A percentile compares a stretch with the other conserved stretches of the same genome.
phyloP scores from a whole-genome alignment of 2,888 invertebrate genomes.

The Cynaeus angustus region DNA sequence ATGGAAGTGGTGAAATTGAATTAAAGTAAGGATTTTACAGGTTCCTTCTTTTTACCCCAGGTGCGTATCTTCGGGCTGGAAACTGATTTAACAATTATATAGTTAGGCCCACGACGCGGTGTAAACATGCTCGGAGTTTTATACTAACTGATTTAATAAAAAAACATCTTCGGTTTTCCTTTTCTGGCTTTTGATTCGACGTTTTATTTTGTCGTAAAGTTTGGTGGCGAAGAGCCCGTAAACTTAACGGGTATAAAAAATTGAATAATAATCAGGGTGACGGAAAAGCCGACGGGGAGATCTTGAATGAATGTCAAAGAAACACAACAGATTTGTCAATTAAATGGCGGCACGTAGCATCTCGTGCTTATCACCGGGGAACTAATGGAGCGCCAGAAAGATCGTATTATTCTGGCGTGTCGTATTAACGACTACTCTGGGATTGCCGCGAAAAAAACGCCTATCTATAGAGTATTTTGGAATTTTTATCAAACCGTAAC shows the following conservation, averaged over 20 bases:
- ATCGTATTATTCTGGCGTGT: slow-evolving; percentile 18
- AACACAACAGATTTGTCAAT: slow-evolving; percentile 29
- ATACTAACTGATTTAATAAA: slow-evolving; percentile 1
- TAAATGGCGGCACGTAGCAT: slow-evolving; percentile 26
- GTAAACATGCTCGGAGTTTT: slow-evolving; percentile 23
- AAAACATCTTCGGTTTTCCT: slow-evolving; percentile 19
- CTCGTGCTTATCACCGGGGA: slow-evolving; percentile 18
- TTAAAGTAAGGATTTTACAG: slow-evolving; percentile 34
- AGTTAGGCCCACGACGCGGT: slow-evolving; percentile 25
- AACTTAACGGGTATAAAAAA: slow-evolving; percentile 25
- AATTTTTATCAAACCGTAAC: not conserved
- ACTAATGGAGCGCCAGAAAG: slow-evolving; percentile 19
- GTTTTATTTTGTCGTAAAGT: slow-evolving; percentile 32
- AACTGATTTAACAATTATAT: slow-evolving; percentile 28
- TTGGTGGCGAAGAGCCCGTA: slow-evolving; percentile 25
- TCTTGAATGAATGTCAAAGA: slow-evolving; percentile 22
- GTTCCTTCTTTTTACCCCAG: slow-evolving; percentile 23
- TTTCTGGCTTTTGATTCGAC: slow-evolving; percentile 14
- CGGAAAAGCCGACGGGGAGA: slow-evolving; percentile 5
- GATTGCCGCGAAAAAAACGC: not conserved
- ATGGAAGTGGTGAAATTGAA: slow-evolving; percentile 36
- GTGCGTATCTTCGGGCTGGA: slow-evolving; percentile 15
- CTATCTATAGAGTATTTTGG: not conserved
- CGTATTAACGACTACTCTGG: slow-evolving; percentile 21
- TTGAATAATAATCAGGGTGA: slow-evolving; percentile 33